Evolutionary conservation across 2,797 vertebrate species (phyloP), one percentile per base, ranked within the genome.

Genomic region (Steatocranus sp.): DNA sequence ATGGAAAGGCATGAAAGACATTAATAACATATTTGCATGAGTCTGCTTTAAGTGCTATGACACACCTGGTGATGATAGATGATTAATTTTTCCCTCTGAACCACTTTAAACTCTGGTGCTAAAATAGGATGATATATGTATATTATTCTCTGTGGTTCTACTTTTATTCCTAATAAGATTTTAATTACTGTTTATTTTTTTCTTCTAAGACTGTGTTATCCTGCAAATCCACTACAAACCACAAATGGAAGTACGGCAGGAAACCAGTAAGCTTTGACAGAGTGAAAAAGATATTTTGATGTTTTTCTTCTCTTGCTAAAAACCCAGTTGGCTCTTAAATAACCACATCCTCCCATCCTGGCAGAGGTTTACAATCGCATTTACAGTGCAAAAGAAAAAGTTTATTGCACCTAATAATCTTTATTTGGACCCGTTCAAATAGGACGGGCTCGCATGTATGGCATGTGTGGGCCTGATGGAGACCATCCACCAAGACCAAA

Each of bases 1-100:
- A 83, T 53, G 48, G 74, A 82, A 20, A 41, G 34, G 50, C 75
- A 79, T 80, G 56, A 86, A 53, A 83, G 53, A 85, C 8, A 61
- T 81, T 78, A 54, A 86, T 79, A 74, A 80, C 56, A 68, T 38
- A 78, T 87, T 86, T 93, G 76, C 83, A 86, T 88, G 61, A 61
- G 11, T 84, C 87, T 79, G 74, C 36, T 86, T 78, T 86, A 88
- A 92, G 86, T 86, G 91, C 88, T 77, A 32, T 34, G 77, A 88
- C 90, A 90, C 86, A 92, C 82, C 89, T 92, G 92, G 75, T 85
- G 87, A 38, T 88, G 90, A 93, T 80, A 92, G 88, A 93, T 83
- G 80, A 54, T 78, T 83, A 82, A 14, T 81, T 43, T 70, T 70
- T 2, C 63, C 38, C 23, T 27, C 23, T 7, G 70, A 88, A 53